phyloP scores from a whole-genome alignment of 2,113 vertebrate genomes.

The Microtus richardsoni region DNA sequence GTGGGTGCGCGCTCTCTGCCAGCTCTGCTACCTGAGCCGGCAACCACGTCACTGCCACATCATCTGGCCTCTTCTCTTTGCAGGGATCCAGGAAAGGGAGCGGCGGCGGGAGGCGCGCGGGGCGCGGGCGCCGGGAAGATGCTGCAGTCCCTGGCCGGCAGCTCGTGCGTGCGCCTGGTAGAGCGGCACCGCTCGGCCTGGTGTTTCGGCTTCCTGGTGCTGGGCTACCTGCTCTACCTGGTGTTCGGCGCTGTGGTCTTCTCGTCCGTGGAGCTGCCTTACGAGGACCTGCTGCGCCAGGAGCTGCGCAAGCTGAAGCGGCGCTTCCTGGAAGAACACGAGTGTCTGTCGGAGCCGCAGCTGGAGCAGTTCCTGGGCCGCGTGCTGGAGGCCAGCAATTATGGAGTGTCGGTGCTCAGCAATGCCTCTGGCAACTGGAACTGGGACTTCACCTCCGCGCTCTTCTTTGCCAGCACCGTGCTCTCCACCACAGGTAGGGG shows the following conservation, averaged over 20 bases:
- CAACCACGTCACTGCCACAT: conserved; percentile 86
- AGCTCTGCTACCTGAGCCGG: conserved; percentile 85
- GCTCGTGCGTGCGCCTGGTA: conserved; percentile 93
- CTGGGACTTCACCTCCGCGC: conserved; percentile 98
- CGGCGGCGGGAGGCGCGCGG: background rate
- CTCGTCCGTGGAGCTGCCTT: conserved; percentile 96
- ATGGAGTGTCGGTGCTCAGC: conserved; percentile 96
- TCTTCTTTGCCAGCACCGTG: conserved; percentile 98
- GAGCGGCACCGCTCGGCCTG: conserved; percentile 94
- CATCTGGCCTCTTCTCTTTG: conserved; percentile 71
- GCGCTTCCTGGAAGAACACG: conserved; percentile 93
- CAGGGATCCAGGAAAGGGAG: conserved; percentile 48
- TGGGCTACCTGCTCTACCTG: conserved; percentile 94
- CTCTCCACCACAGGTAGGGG: conserved; percentile 95
- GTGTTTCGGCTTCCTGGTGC: conserved; percentile 92
- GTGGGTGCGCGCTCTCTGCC: background rate
- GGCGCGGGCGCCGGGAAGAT: conserved; percentile 85
- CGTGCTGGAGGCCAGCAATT: conserved; percentile 95
- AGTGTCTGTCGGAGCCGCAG: conserved; percentile 92
- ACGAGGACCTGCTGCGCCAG: conserved; percentile 94
- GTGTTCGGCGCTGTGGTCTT: conserved; percentile 97
- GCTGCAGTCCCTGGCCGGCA: conserved; percentile 94
- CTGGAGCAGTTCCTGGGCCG: conserved; percentile 93
- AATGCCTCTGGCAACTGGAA: conserved; percentile 96
- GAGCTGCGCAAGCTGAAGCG: conserved; percentile 92